Evolutionary conservation across 2,113 vertebrate genomes (phyloP), one percentile per base, ranked within the genome.

Genomic region (Cyprinodon tularosa): DNA sequence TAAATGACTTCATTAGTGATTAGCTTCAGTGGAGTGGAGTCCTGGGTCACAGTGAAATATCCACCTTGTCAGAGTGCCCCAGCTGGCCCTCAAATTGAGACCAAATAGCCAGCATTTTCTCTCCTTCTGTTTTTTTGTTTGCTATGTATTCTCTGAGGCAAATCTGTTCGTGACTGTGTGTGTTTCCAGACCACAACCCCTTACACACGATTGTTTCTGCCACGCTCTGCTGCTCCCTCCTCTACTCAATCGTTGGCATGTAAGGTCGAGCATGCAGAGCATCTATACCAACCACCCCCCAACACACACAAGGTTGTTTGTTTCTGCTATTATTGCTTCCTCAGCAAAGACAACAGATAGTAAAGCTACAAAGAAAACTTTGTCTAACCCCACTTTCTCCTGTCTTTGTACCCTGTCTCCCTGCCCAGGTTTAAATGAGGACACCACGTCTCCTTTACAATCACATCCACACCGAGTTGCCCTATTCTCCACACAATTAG

Each of bases 401-500:
- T 70, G 48, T 39, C 53, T 53, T 68, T 66, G 57, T n/a, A 10
- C 39, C 29, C n/a, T 66, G 40, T 44, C 74, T 75, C 61, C 22
- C 38, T 20, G 37, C 45, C 71, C 66, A 12, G 62, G 59, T 70
- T 81, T 74, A 66, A 37, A 68, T 42, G 12, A 76, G 70, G 68
- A 42, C 71, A 47, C 11, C 53, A 37, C 14, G 22, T 45, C 70
- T 65, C 82, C 71, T 39, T 12, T n/a, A 62, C 62, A 63, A 61
- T 48, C 45, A 73, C 68, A 45, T 61, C 62, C 61, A 68, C 68
- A 22, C 38, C 45, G 62, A 66, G 65, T 75, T 77, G 76, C 77
- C 78, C 67, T 79, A 45, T 82, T 85, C 83, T 83, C 84, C 7
- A 44, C 83, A 76, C 88, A 92, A 93, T 94, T 93, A 92, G 74